Evolutionary conservation across 2,888 invertebrate genomes (phyloP), one percentile per base, ranked within the genome.

Genomic region (Alloplasta piceator): DNA sequence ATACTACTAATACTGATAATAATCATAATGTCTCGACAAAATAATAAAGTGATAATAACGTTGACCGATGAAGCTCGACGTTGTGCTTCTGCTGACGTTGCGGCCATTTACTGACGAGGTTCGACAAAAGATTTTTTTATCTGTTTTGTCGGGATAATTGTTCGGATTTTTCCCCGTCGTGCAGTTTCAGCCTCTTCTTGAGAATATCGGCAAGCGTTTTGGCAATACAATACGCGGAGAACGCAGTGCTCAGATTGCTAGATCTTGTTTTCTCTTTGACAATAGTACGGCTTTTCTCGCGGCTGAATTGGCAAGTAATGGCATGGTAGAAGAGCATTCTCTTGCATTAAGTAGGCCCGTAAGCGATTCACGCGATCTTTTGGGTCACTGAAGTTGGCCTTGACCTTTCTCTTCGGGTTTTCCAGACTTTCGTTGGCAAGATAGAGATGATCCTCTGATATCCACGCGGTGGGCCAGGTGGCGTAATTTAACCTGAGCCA

Each of bases 401-500:
- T 77, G 7, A 80, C 10, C 6, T 5, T 56, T 4, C 75, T 16
- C 61, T 82, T 74, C 58, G 81, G 78, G 50, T 39, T 36, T n/a
- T 61, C 55, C 3, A 39, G 7, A 0, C 55, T 77, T 7, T 61
- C 55, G 36, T 79, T 71, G 39, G 82, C 52, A 10, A 83, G 16
- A 12, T 74, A 79, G 2, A 16, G 75, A n/a, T 82, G 78, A 12
- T 80, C 80, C 0, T 36, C 7, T 0, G 77, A 71, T 0, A 82
- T 52, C 56, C 50, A 10, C 41, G 56, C 64, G 0, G 78, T 46
- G 0, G 78, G 75, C 70, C 74, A 77, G 0, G 82, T 80, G 38
- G 75, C 75, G 9, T 82, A 76, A 14, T 80, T 80, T 0, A 82
- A 56, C 0, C 78, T 6, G 0, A 82, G 58, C 80, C 83, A 83